These are phyloP conservation scores for Sander lucioperca DNA, from an alignment of 2,113 vertebrate genomes.

Conservation along the genomic window DNA sequence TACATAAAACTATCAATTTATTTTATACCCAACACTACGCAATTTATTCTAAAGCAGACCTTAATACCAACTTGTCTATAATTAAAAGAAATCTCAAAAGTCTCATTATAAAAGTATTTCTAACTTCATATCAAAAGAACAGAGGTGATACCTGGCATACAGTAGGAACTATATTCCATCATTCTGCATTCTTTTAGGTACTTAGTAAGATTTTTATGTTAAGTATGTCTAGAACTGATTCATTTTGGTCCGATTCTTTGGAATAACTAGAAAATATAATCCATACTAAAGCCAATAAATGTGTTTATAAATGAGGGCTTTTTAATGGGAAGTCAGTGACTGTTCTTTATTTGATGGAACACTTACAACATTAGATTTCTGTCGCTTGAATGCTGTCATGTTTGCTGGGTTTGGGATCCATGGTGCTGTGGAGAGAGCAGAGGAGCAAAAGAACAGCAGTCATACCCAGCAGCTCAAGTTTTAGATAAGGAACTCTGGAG, in stretches of 20 bases:
- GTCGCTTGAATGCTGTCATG: not conserved
- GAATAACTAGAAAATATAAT: not conserved
- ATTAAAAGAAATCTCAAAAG: too few relatives aligned
- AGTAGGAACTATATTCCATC: not conserved
- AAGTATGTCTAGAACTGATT: not conserved
- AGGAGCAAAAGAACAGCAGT: not conserved
- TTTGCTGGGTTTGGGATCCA: slow-evolving; percentile 16
- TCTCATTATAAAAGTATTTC: too few relatives aligned
- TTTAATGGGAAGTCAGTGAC: not conserved
- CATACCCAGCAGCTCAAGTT: not conserved
- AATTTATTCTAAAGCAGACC: not conserved
- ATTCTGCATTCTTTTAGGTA: not conserved
- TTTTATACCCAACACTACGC: not conserved
- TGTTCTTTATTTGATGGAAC: not conserved
- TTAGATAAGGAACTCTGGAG: not conserved
- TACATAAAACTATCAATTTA: not conserved
- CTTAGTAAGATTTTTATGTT: not conserved
- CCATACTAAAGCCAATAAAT: not conserved
- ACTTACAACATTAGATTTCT: slow-evolving; percentile 57
- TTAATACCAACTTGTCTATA: not conserved
- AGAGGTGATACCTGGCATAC: not conserved
- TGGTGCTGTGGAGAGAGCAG: slow-evolving; percentile 34
- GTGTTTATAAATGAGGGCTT: not conserved
- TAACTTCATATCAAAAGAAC: too few relatives aligned
- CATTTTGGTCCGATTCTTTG: not conserved